Evolutionary conservation across 2,797 vertebrate genomes (phyloP), one percentile per base, ranked within the genome.

Genomic region (Anguilla pacifica): DNA sequence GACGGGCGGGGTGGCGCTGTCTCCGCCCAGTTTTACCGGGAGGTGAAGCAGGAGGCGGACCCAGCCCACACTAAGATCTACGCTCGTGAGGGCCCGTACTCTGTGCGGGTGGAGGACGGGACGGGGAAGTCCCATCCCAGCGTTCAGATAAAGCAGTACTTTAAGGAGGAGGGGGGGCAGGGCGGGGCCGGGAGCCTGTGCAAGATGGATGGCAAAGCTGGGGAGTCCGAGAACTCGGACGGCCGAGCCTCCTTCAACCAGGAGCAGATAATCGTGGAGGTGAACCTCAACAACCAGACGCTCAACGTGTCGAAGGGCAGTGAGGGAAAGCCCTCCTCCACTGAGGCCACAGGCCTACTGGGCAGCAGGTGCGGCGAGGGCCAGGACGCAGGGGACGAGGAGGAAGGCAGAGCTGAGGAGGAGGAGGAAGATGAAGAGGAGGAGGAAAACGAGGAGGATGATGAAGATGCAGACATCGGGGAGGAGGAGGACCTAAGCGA

Each of bases 231-330:
- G 86, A 92, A 93, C 1, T 88, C 96, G 0, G 97, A 97, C 3
- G 93, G 92, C 82, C 94, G 96, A 25, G 87, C 93, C 49, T 96
- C 97, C 11, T 99, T 97, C 91, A 97, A 97, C 94, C 95, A 94
- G 85, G 97, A 99, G 91, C 98, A 99, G 94, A 99, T 99, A 94
- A 99, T 99, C 0, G 98, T 99, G 79, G 98, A 99, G 94, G 98
- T 99, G 92, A 99, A 99, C 93, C 97, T 99, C 89, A 99, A 99
- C 95, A 99, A 99, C 94, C 98, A 99, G 94, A 99, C 98, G 0
- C 96, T 99, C 57, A 99, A 99, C 0, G 98, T 99, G 90, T 99
- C 98, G 55, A 98, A 98, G 59, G 98, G 98, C 35, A 96, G 90
- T 0, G 98, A 99, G 88, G 96, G 97, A 3, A 98, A 98, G 90